Evolutionary conservation across 2,888 invertebrate genomes (phyloP).

Genomic region (Trachelus tabidus): DNA sequence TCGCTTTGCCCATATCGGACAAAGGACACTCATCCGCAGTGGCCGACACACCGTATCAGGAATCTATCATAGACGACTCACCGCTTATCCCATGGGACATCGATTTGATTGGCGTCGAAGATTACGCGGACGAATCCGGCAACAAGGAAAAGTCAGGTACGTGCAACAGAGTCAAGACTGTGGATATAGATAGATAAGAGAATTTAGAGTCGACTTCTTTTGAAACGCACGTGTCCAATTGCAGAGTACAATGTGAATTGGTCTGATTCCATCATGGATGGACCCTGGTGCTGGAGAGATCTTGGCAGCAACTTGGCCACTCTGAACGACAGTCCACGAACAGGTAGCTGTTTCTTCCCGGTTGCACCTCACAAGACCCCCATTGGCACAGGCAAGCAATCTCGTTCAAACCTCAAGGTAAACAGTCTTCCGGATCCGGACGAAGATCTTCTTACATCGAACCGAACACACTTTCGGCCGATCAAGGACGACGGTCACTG

Average conservation of each 20-base stretch:
- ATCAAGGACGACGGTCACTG: slow-evolving; percentile 74
- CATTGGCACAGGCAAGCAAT: slow-evolving; percentile 51
- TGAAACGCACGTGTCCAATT: slow-evolving; percentile 17
- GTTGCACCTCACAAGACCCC: slow-evolving; percentile 67
- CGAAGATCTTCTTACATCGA: slow-evolving; percentile 81
- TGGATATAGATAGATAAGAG: slow-evolving; percentile 12
- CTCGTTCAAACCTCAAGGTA: slow-evolving; percentile 42
- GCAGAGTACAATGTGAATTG: slow-evolving; percentile 57
- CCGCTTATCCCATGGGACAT: slow-evolving; percentile 61
- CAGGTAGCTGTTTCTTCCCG: slow-evolving; percentile 73
- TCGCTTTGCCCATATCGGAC: slow-evolving; percentile 50
- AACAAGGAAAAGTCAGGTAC: slow-evolving; percentile 52
- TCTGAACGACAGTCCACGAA: slow-evolving; percentile 72
- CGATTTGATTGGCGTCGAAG: slow-evolving; percentile 59
- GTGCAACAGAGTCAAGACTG: slow-evolving; percentile 17
- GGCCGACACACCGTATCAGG: slow-evolving; percentile 51
- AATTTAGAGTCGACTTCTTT: not conserved
- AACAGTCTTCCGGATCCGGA: slow-evolving; percentile 60
- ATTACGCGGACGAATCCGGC: slow-evolving; percentile 52
- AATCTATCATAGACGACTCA: slow-evolving; percentile 55
- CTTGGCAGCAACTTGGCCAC: slow-evolving; percentile 68
- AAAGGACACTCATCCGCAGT: slow-evolving; percentile 32
- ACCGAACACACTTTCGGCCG: slow-evolving; percentile 86
- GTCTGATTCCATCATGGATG: slow-evolving; percentile 62
- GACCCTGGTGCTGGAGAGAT: slow-evolving; percentile 63